Conservation (phyloP, 1,140 invertebrate species). For the honey bee (Apis mellifera) region Amel_HAv3.1 CM009935.2:5881501-5882000, state of each 20-base stretch:
- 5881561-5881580: slow-evolving; percentile 6
- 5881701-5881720: not conserved
- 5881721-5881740: not conserved
- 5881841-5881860: not conserved
- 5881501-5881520: slow-evolving; percentile 2
- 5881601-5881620: not conserved
- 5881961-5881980: slow-evolving; percentile 83
- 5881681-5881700: not conserved
- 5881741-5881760: slow-evolving; percentile 15
- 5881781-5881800: not conserved
- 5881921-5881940: slow-evolving; percentile 81
- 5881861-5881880: slow-evolving; percentile 37
- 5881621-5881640: not conserved
- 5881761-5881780: not conserved
- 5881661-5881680: not conserved
- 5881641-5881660: not conserved
- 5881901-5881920: slow-evolving; percentile 75
- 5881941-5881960: slow-evolving; percentile 84
- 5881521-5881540: slow-evolving; percentile 42
- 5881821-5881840: slow-evolving; percentile 6
- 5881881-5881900: slow-evolving; percentile 65
- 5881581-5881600: not conserved
- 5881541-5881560: not conserved
- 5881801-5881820: slow-evolving; percentile 5
- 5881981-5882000: slow-evolving; percentile 85